phyloP scores from a whole-genome alignment of 2,113 vertebrate genomes.

The Psilopsiagon aymara region DNA sequence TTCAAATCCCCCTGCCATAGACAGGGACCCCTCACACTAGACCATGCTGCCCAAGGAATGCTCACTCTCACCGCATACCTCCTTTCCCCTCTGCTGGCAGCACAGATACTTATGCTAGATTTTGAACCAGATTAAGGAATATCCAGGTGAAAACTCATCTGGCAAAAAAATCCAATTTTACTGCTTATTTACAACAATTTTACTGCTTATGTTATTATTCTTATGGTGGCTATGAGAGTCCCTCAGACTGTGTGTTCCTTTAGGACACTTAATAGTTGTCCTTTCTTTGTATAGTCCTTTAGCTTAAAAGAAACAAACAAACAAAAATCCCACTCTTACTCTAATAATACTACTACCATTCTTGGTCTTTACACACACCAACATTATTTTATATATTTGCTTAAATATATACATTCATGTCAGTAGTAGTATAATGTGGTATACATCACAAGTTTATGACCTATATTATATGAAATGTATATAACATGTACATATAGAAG shows the following conservation, averaged over 20 bases:
- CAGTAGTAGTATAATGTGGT: background rate
- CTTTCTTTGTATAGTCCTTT: background rate
- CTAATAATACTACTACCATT: background rate
- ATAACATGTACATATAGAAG: background rate
- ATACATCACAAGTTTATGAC: background rate
- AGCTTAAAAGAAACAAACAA: background rate
- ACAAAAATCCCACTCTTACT: background rate
- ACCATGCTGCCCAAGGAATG: background rate
- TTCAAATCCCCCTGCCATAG: background rate
- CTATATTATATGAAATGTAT: background rate
- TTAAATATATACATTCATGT: background rate
- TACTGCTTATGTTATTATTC: background rate
- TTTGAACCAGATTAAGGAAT: background rate
- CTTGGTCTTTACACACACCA: background rate
- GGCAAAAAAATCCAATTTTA: background rate
- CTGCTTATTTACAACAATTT: background rate
- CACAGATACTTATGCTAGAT: background rate
- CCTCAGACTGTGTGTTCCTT: background rate
- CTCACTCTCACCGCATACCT: background rate
- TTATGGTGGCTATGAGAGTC: background rate
- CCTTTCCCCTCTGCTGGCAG: background rate
- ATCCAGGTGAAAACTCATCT: background rate
- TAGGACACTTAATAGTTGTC: background rate
- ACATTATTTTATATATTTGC: background rate
- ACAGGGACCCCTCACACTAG: background rate